Evolutionary conservation across 53 echinoderm and acorn worm species (phyloP).

Genomic region (Hippasteria phrygiana): DNA sequence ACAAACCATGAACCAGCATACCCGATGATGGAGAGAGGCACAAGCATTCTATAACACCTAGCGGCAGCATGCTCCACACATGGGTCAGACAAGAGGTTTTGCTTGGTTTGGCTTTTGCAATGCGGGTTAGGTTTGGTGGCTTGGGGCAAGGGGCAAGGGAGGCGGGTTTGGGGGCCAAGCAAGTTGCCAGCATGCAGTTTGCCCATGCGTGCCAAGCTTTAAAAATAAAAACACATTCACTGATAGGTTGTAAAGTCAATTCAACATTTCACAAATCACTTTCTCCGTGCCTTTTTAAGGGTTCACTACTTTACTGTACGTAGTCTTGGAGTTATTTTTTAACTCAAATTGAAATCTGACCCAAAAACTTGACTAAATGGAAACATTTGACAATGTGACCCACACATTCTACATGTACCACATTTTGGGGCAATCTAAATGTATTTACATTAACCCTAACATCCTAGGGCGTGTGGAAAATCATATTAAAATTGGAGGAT

Average conservation of each 20-base stretch:
- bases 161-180: not conserved
- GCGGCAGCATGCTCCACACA: slow-evolving; percentile 39
- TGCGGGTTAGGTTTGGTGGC: not conserved
- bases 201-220: not conserved
- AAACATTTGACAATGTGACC: too few species aligned
- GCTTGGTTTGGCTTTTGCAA: not conserved
- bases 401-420: too few species aligned
- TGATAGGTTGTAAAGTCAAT: not conserved
- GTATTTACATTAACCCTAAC: too few species aligned
- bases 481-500: too few species aligned
- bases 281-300: not conserved
- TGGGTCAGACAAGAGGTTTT: not conserved
- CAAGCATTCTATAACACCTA: slow-evolving; percentile 33
- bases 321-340: not conserved
- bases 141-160: not conserved
- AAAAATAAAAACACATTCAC: not conserved
- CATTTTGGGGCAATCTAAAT: too few species aligned
- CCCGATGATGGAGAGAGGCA: slow-evolving; percentile 19
- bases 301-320: not conserved
- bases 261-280: not conserved
- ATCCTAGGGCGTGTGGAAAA: too few species aligned
- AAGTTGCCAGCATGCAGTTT: not conserved
- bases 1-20: slow-evolving; percentile 53
- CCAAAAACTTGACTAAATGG: too few species aligned
- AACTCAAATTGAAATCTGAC: too few species aligned